Base-by-base conservation (phyloP, 1,140 invertebrate genomes). In the Pentalonia nigronervosa region DNA sequence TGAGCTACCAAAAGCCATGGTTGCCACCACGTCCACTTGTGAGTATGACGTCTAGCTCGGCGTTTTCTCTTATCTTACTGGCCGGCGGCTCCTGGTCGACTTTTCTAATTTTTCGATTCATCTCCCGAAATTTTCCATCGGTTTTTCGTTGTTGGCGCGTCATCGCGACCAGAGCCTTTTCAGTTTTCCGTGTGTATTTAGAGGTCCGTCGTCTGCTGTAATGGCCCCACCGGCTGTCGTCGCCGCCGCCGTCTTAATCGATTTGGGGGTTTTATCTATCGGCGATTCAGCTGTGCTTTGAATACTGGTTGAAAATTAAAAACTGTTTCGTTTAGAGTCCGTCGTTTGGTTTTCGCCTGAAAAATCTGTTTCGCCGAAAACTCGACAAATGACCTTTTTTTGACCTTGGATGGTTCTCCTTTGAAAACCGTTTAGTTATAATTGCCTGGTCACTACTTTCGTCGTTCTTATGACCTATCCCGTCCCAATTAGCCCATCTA, bases 11-110 rank as follows among this genome's bases (percentile, higher is more conserved):
- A 97, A 96, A 95, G 95, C 95, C 56, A 94, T 96, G 45, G 96
- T 96, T 93, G 95, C 95, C 93, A 94, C 96, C 94, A 95, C 96
- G 93, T 95, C 95, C 41, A 96, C 96, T 94, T 96, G 97, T 97
- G 95, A 96, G 97, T 96, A 95, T 87, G 6, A n/a, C 53, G 81
- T 34, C 41, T 36, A 1, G 25, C 34, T 14, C 81, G 67, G 90
- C 83, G 23, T 88, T 56, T 67, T 81, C 45, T 34, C 47, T 81
- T 93, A 83, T 94, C 60, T 36, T 23, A 1, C 34, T 25, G 25
- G 30, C 0, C 84, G 21, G 34, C 7, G 6, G 25, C 9, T 9
- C 0, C 17, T 47, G 20, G 14, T 2, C 17, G 25, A 23, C 20
- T 93, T 36, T 8, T 93, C 48, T 7, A 21, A 1, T 34, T 48